Conservation (phyloP, 2,797 vertebrate genomes). For the Lacerta agilis region DNA sequence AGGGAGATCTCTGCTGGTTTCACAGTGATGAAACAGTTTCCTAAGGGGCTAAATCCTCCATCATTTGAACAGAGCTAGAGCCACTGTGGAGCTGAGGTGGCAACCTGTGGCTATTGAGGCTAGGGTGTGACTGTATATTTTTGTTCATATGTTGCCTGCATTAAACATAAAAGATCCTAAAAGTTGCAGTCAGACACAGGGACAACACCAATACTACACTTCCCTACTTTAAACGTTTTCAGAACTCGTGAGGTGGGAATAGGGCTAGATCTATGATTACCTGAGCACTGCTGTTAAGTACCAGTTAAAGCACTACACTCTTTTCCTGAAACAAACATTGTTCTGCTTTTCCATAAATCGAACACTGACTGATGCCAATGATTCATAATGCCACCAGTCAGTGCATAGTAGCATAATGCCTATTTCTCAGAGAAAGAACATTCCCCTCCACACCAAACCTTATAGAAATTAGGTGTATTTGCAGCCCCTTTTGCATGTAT, state of each 20-base stretch:
- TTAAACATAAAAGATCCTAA: slow-evolving; percentile 48
- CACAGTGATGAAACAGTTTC: neutral
- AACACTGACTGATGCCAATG: slow-evolving; percentile 32
- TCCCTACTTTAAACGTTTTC: neutral
- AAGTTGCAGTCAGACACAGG: slow-evolving; percentile 38
- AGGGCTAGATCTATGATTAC: slow-evolving; percentile 12
- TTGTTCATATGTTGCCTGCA: slow-evolving; percentile 43
- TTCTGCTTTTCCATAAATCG: slow-evolving; percentile 65
- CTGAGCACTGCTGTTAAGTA: neutral
- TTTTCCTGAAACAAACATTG: slow-evolving; percentile 11
- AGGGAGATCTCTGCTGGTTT: accelerated
- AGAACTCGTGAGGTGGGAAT: neutral
- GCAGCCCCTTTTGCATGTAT: slow-evolving; percentile 61
- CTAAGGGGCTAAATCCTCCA: neutral
- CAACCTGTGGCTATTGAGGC: neutral
- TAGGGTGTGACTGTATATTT: neutral
- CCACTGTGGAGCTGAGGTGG: neutral
- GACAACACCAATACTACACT: slow-evolving; percentile 53
- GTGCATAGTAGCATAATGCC: neutral
- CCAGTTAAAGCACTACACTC: neutral
- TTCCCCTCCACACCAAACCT: slow-evolving; percentile 50
- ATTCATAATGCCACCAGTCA: slow-evolving; percentile 63
- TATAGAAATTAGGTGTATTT: slow-evolving; percentile 66
- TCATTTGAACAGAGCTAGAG: neutral
- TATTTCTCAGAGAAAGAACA: slow-evolving; percentile 45